Conservation (phyloP, 2,113 vertebrate species). For the Oceanites oceanicus region DNA sequence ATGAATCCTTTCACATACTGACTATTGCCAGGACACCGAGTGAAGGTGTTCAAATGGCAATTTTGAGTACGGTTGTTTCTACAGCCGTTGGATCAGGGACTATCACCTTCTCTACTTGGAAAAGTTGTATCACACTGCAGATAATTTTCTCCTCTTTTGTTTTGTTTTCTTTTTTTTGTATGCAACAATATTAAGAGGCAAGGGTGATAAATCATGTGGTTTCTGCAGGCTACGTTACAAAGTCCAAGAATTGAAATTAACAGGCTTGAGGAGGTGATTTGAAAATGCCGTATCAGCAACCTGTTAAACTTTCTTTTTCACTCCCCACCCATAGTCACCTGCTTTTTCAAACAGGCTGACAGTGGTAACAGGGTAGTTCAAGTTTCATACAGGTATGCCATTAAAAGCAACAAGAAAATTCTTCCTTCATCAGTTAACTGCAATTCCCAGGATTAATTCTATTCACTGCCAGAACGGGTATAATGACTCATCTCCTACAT, state of each 20-base stretch:
- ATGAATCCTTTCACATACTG: not conserved
- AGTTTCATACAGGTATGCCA: not conserved
- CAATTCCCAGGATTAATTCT: not conserved
- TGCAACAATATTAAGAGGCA: not conserved
- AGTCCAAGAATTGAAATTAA: not conserved
- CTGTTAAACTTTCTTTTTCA: not conserved
- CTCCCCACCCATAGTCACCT: not conserved
- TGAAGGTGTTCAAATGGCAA: not conserved
- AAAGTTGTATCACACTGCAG: not conserved
- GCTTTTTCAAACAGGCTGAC: not conserved
- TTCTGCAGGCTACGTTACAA: not conserved
- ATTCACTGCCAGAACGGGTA: not conserved
- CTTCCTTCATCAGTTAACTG: not conserved
- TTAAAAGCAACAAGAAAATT: not conserved
- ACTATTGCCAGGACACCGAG: not conserved
- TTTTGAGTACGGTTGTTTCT: fast-evolving
- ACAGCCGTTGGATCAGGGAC: not conserved
- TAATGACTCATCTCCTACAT: not conserved
- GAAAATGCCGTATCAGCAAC: not conserved
- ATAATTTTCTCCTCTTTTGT: not conserved
- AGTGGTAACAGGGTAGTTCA: not conserved
- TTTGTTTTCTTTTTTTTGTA: too few relatives aligned
- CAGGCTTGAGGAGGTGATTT: not conserved
- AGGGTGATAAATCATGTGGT: not conserved
- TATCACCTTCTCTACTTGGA: not conserved